phyloP scores from a whole-genome alignment of 2,888 invertebrate genomes.

The Drosophila setosimentum region DNA sequence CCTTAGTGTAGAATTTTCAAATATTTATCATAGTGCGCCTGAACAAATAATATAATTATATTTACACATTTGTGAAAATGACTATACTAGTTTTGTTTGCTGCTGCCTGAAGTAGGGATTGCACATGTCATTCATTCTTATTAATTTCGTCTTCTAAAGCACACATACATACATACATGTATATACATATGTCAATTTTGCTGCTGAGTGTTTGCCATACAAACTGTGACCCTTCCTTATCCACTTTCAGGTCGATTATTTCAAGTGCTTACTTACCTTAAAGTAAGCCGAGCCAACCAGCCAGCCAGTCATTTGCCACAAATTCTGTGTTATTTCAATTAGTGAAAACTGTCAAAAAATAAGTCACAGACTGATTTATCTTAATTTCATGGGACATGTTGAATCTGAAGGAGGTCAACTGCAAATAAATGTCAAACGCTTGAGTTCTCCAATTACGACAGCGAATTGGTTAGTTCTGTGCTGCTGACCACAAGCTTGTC shows the following conservation, averaged over 20 bases:
- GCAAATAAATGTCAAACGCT: conserved; percentile 29
- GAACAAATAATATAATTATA: neutral
- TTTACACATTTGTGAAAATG: neutral
- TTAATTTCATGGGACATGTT: neutral
- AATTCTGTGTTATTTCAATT: conserved; percentile 21
- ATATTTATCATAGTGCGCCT: neutral
- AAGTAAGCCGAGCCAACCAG: neutral
- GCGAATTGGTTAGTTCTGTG: conserved; percentile 18
- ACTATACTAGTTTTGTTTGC: neutral
- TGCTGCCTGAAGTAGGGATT: neutral
- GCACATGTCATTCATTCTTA: neutral
- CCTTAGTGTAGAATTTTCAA: neutral
- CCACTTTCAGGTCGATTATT: neutral
- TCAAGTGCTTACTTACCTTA: neutral
- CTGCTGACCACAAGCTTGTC: conserved; percentile 33
- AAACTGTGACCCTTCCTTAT: neutral
- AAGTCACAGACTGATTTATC: conserved; percentile 8
- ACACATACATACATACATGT: neutral
- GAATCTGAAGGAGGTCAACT: conserved; percentile 14
- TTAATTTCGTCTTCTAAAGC: neutral
- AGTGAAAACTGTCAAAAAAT: conserved; percentile 13
- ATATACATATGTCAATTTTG: neutral
- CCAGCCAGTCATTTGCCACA: neutral
- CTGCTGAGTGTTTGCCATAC: neutral
- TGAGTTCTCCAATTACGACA: conserved; percentile 31